These are phyloP conservation scores for Hapalemur alaotrensis DNA, from an alignment of 2,797 vertebrate species.

Conservation along the genomic window DNA sequence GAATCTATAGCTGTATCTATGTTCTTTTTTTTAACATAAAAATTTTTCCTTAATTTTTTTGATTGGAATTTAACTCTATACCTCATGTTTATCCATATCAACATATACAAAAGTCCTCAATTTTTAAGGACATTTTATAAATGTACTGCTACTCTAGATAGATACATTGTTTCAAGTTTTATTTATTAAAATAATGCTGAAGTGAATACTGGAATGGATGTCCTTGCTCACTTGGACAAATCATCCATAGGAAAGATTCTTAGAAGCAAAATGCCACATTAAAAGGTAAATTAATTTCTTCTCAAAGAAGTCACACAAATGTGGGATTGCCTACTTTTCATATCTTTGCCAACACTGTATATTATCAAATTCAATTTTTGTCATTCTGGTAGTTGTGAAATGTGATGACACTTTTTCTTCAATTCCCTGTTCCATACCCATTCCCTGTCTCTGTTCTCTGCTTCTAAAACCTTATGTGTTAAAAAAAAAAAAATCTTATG, in stretches of 20 bases:
- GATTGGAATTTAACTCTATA: not conserved
- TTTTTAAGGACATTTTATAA: not conserved
- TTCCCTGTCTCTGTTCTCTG: not conserved
- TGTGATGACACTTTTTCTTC: not conserved
- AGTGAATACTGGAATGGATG: not conserved
- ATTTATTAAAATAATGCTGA: slow-evolving; percentile 3
- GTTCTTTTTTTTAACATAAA: not conserved
- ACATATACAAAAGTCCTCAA: not conserved
- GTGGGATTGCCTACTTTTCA: not conserved
- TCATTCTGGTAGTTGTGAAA: not conserved
- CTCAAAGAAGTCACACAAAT: not conserved
- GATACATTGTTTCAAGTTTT: not conserved
- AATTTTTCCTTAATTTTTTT: not conserved
- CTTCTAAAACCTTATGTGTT: not conserved
- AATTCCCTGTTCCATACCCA: not conserved
- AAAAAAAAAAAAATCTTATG: not conserved
- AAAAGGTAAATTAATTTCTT: not conserved
- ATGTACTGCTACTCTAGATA: not conserved
- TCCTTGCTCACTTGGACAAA: not conserved
- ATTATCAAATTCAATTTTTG: not conserved
- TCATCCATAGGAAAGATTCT: not conserved
- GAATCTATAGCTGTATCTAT: not conserved
- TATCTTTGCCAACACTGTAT: not conserved
- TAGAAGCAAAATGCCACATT: not conserved
- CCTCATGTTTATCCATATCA: not conserved